Evolutionary conservation across 2,888 invertebrate species (phyloP).

Genomic region (Plebejus argus): DNA sequence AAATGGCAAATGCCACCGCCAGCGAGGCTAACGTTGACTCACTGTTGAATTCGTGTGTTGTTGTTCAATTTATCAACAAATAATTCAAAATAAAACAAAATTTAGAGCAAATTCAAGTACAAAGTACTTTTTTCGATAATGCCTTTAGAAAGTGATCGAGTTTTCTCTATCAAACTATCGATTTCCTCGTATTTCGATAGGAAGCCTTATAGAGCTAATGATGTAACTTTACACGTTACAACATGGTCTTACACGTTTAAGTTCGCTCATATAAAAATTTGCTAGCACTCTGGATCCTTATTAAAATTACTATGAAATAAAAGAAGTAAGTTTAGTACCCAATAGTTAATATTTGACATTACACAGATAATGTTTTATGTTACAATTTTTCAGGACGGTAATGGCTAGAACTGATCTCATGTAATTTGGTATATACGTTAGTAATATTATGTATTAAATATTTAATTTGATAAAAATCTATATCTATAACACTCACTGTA

Average conservation of each 20-base stretch:
- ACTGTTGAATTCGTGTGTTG: not conserved
- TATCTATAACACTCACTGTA: not conserved
- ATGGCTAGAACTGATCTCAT: not conserved
- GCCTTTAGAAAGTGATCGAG: not conserved
- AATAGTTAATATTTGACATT: not conserved
- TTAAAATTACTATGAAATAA: not conserved
- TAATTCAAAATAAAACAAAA: not conserved
- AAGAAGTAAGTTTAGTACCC: not conserved
- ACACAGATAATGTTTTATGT: not conserved
- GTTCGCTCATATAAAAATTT: not conserved
- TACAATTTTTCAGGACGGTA: not conserved
- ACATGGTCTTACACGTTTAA: not conserved
- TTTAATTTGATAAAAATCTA: not conserved
- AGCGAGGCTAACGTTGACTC: conserved; percentile 29
- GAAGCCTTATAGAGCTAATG: conserved; percentile 7
- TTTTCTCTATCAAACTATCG: conserved; percentile 5
- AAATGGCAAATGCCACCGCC: not conserved
- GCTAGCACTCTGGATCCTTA: not conserved
- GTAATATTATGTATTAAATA: not conserved
- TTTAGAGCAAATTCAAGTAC: not conserved
- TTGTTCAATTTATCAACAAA: not conserved
- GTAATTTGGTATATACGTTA: not conserved
- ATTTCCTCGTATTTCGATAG: conserved; percentile 3
- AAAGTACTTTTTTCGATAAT: not conserved
- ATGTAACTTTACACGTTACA: conserved; percentile 17